phyloP scores from a whole-genome alignment of 2,888 invertebrate genomes.

The Phengaris arion region DNA sequence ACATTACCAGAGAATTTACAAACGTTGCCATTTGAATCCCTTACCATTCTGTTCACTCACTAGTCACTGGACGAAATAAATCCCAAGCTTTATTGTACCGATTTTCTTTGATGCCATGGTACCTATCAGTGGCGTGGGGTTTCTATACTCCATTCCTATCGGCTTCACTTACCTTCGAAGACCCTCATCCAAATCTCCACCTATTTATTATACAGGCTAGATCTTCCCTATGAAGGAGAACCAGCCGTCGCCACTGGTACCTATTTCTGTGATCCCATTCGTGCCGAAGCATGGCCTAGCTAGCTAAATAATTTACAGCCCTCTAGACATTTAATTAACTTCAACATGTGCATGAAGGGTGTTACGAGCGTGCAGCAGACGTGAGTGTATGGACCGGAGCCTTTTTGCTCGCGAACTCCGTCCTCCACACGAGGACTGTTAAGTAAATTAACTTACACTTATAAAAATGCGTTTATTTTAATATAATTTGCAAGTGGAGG shows the following conservation, averaged over 20 bases:
- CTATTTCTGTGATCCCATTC: neutral
- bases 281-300: neutral
- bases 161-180: no score
- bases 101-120: no score
- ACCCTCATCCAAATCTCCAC: no score
- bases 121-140: no score
- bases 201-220: neutral
- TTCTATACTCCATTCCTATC: no score
- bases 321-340: conserved; percentile 20
- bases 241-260: no score
- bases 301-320: neutral
- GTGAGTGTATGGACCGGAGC: neutral
- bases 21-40: no score
- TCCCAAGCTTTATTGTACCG: no score
- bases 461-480: conserved; percentile 1
- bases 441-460: conserved; percentile 16
- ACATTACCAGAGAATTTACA: no score
- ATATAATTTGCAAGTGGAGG: neutral
- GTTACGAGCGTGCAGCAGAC: conserved; percentile 5
- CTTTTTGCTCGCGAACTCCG: conserved; percentile 2
- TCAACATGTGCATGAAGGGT: conserved; percentile 9
- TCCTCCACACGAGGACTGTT: neutral
- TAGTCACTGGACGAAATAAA: no score
- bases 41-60: no score
- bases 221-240: no score